Percentiles rank a stretch among this genome's conserved stretches.
Evolutionary conservation across 2,797 vertebrate genomes (phyloP).

Genomic region (Urocyon cinereoargenteus): DNA sequence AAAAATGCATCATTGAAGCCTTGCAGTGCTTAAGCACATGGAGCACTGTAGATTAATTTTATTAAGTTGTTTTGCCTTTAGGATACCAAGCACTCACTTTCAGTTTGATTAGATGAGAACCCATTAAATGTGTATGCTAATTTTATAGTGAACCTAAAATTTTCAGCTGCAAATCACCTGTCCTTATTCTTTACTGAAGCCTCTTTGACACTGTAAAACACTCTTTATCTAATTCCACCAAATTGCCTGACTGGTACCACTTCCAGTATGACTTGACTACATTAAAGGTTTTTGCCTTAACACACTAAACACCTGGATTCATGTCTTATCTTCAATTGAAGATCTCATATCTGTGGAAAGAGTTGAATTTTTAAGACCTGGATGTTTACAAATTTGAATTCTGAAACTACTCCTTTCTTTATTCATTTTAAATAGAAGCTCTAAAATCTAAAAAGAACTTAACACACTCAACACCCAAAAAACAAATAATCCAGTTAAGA

Average conservation of each 20-base stretch:
- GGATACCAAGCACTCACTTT: conserved; percentile 63
- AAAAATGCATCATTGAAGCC: conserved; percentile 74
- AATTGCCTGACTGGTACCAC: not conserved
- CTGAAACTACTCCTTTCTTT: not conserved
- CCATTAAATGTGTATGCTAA: conserved; percentile 52
- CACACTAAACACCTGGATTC: not conserved
- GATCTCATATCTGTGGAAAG: not conserved
- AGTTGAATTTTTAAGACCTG: conserved; percentile 19
- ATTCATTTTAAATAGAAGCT: not conserved
- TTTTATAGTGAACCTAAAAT: conserved; percentile 73
- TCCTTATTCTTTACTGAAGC: conserved; percentile 65
- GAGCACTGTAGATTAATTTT: conserved; percentile 70
- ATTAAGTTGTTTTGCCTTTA: conserved; percentile 78
- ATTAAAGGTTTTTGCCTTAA: conserved; percentile 36
- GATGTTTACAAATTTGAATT: conserved; percentile 17
- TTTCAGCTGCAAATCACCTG: conserved; percentile 68
- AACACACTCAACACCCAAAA: too few species aligned
- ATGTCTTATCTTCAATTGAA: not conserved
- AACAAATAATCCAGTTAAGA: too few species aligned
- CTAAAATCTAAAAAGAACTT: not conserved
- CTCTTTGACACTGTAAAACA: conserved; percentile 27
- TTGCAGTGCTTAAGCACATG: conserved; percentile 64
- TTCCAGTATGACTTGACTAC: conserved; percentile 12
- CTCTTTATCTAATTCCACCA: not conserved
- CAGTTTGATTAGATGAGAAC: conserved; percentile 70